A percentile compares a stretch with the other conserved stretches of the same genome.
phyloP scores from a whole-genome alignment of 2,113 vertebrate genomes.

The Chiloscyllium plagiosum region DNA sequence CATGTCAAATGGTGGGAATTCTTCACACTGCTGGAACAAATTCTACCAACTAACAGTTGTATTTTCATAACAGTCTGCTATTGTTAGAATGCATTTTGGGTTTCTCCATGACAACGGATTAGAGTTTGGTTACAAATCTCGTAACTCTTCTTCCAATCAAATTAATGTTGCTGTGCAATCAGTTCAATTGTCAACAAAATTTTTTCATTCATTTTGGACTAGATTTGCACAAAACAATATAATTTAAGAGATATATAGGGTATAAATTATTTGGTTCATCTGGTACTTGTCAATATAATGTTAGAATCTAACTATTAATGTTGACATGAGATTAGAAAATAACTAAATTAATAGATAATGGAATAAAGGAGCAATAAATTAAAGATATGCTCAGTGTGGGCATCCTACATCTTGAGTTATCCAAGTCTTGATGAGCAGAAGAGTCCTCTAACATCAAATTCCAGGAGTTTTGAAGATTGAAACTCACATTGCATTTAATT shows the following conservation, averaged over 20 bases:
- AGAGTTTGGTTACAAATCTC: background rate
- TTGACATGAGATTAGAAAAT: background rate
- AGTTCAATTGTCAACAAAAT: background rate
- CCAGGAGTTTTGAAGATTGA: background rate
- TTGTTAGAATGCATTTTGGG: background rate
- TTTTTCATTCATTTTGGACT: slow-evolving; percentile 5
- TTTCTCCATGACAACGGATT: background rate
- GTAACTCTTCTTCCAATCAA: background rate
- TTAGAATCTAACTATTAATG: background rate
- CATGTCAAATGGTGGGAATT: too few relatives aligned
- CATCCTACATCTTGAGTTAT: background rate
- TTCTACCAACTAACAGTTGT: too few relatives aligned
- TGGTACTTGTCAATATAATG: background rate
- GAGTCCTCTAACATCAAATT: background rate
- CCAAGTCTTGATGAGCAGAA: background rate
- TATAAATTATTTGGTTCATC: background rate
- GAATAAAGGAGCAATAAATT: background rate
- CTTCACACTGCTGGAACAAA: too few relatives aligned
- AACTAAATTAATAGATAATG: background rate
- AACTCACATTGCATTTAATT: background rate
- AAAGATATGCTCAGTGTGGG: background rate
- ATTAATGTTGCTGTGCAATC: background rate
- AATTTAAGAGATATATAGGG: background rate
- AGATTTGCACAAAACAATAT: background rate
- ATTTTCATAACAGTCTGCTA: background rate